A percentile compares a stretch with the other conserved stretches of the same genome.
Conservation (phyloP, 2,797 vertebrate species). For the Pangasius djambal region DNA sequence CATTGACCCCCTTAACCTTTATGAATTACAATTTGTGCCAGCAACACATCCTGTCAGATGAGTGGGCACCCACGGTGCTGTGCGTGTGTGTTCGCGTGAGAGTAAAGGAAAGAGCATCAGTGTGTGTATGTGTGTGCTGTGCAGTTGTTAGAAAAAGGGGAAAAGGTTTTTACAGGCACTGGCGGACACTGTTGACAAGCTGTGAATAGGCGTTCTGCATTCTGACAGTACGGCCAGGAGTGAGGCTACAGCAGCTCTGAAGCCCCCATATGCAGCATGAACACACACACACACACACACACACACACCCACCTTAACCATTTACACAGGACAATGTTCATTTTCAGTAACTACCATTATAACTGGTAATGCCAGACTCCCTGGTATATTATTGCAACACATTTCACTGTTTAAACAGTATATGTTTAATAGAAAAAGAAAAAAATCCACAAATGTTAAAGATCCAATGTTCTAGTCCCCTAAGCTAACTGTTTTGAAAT, state of each 20-base stretch:
- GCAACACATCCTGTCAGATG: slow-evolving; percentile 85
- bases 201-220: slow-evolving; percentile 74
- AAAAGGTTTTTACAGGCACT: slow-evolving; percentile 82
- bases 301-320: background rate
- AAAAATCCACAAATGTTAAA: background rate
- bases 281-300: slow-evolving; percentile 30
- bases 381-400: background rate
- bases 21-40: slow-evolving; percentile 89
- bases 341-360: background rate
- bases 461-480: background rate
- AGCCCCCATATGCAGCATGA: slow-evolving; percentile 69
- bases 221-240: slow-evolving; percentile 78
- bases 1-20: slow-evolving; percentile 89
- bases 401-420: background rate
- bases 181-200: slow-evolving; percentile 81
- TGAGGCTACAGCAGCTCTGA: slow-evolving; percentile 74
- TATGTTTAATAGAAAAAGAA: background rate
- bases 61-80: slow-evolving; percentile 77
- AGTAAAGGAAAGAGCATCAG: slow-evolving; percentile 29
- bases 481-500: background rate
- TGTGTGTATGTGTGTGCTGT: slow-evolving; percentile 49
- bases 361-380: background rate
- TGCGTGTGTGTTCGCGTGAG: slow-evolving; percentile 60
- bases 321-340: background rate
- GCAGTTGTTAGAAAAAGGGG: slow-evolving; percentile 58